Conservation (phyloP, 2,797 vertebrate species). For the Graptemys geographica region DNA sequence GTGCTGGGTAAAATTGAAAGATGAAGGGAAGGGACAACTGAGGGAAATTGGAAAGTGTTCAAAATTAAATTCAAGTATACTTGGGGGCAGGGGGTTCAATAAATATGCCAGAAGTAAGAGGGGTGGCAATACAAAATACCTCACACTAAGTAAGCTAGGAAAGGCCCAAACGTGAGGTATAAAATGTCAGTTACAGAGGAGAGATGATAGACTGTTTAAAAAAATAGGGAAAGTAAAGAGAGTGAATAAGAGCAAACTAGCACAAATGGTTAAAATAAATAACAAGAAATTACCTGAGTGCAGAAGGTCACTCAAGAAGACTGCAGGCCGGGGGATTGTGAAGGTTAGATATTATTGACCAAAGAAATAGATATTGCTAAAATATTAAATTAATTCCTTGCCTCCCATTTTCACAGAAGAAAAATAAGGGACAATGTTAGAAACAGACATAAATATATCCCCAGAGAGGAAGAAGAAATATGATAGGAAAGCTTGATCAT, state of each 20-base stretch:
- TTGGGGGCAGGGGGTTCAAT: neutral
- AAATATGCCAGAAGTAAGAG: slow-evolving; percentile 47
- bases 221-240: slow-evolving; percentile 24
- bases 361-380: slow-evolving; percentile 70
- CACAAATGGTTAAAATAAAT: slow-evolving; percentile 24
- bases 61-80: slow-evolving; percentile 56
- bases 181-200: slow-evolving; percentile 38
- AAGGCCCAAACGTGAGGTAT: slow-evolving; percentile 19
- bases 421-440: slow-evolving; percentile 76
- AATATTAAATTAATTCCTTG: slow-evolving; percentile 74
- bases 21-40: neutral
- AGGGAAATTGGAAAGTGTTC: slow-evolving; percentile 1
- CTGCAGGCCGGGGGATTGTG: slow-evolving; percentile 60
- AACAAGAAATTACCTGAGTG: slow-evolving; percentile 35
- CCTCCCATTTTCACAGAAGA: slow-evolving; percentile 72
- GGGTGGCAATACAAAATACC: slow-evolving; percentile 50
- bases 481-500: slow-evolving; percentile 77
- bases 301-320: slow-evolving; percentile 55
- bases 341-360: slow-evolving; percentile 73
- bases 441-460: slow-evolving; percentile 78
- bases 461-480: slow-evolving; percentile 76
- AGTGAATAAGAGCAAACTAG: slow-evolving; percentile 56
- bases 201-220: slow-evolving; percentile 43
- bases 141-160: slow-evolving; percentile 49
- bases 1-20: slow-evolving; percentile 11